phyloP scores from a whole-genome alignment of 2,888 invertebrate genomes.

The Carterocephalus palaemon region DNA sequence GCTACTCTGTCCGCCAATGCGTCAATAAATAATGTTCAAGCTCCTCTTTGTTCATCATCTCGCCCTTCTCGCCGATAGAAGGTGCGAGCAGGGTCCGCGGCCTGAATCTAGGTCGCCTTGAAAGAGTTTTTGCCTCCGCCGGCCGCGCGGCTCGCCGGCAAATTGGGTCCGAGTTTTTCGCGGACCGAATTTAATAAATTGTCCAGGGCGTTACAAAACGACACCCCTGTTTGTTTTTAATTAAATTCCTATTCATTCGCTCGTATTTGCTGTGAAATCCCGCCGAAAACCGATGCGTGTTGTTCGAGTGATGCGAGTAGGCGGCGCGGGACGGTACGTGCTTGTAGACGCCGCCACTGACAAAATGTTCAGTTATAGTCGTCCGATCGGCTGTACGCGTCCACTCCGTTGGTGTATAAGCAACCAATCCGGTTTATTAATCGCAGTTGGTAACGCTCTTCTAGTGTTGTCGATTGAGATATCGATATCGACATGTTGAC shows the following conservation, averaged over 20 bases:
- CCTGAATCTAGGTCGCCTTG: constrained; percentile 20
- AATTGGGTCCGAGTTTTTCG: constrained; percentile 22
- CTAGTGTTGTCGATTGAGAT: too few relatives aligned
- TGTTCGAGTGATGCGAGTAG: background rate
- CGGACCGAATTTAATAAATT: constrained; percentile 23
- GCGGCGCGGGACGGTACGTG: background rate
- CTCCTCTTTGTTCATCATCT: too few relatives aligned
- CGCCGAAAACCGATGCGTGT: background rate
- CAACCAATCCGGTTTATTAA: too few relatives aligned
- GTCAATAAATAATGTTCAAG: too few relatives aligned
- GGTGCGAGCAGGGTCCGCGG: too few relatives aligned
- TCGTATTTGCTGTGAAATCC: constrained; percentile 12
- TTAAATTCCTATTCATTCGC: constrained; percentile 20
- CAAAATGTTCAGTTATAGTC: too few relatives aligned
- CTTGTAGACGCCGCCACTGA: constrained; percentile 1
- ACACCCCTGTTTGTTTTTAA: constrained; percentile 20
- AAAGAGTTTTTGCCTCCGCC: constrained; percentile 21
- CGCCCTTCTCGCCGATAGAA: too few relatives aligned
- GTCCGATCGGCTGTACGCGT: too few relatives aligned
- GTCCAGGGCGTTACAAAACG: constrained; percentile 19
- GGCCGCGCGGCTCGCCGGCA: constrained; percentile 8
- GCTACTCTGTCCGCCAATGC: too few relatives aligned
- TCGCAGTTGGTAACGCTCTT: too few relatives aligned
- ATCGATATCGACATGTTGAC: too few relatives aligned
- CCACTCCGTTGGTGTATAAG: too few relatives aligned